Conservation (phyloP, 1,140 invertebrate species). For the Polyergus mexicanus region DNA sequence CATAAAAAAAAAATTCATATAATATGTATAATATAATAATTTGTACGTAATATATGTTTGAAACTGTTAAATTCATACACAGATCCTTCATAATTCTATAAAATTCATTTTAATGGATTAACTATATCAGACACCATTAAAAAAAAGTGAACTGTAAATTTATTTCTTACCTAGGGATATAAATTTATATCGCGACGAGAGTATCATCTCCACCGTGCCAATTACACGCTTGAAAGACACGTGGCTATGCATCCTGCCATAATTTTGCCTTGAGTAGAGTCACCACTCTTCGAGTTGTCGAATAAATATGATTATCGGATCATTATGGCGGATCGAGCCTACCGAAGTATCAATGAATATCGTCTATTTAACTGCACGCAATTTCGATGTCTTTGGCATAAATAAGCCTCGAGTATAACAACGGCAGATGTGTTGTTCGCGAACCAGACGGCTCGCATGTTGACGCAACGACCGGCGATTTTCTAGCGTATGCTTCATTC, state of each 20-base stretch:
- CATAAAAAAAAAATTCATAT: no score
- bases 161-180: slow-evolving; percentile 11
- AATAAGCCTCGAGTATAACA: slow-evolving; percentile 37
- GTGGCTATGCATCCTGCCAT: slow-evolving; percentile 22
- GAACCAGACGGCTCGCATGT: slow-evolving; percentile 31
- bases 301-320: slow-evolving; percentile 57
- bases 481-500: slow-evolving; percentile 50
- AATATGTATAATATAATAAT: background rate
- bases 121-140: background rate
- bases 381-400: slow-evolving; percentile 48
- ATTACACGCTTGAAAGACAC: slow-evolving; percentile 52
- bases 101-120: slow-evolving; percentile 14
- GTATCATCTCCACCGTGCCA: slow-evolving; percentile 4
- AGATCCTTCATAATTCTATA: background rate
- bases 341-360: slow-evolving; percentile 56
- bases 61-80: background rate
- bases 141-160: slow-evolving; percentile 27
- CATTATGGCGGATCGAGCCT: slow-evolving; percentile 42
- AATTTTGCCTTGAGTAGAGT: slow-evolving; percentile 34
- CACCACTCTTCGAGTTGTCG: slow-evolving; percentile 47
- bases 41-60: background rate
- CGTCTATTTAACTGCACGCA: slow-evolving; percentile 49
- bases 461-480: slow-evolving; percentile 49
- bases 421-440: slow-evolving; percentile 10
- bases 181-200: slow-evolving; percentile 51